A percentile compares a stretch with the other conserved stretches of the same genome.
These are phyloP conservation scores for Atta colombica DNA, from an alignment of 1,140 invertebrate species.

Conservation along the genomic window DNA sequence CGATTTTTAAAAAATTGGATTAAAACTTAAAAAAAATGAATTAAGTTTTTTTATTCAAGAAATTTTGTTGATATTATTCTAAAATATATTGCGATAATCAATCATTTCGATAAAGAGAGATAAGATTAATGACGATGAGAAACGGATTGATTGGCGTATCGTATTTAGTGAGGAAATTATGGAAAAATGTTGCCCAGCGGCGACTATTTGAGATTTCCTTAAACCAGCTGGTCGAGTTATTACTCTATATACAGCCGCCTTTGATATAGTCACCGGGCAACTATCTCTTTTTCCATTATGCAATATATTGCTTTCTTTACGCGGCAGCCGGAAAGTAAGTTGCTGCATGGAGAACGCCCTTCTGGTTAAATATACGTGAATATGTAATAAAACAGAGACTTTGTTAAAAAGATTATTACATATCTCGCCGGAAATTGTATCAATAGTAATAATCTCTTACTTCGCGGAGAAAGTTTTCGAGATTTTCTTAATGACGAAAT, in stretches of 20 bases:
- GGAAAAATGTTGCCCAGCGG: constrained; percentile 69
- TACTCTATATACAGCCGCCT: constrained; percentile 76
- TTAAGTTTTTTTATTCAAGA: not conserved
- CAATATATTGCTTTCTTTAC: constrained; percentile 83
- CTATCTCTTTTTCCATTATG: constrained; percentile 84
- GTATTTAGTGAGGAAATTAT: not conserved
- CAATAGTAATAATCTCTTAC: constrained; percentile 24
- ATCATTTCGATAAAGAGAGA: not conserved
- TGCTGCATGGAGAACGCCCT: constrained; percentile 36
- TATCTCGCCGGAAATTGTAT: not conserved
- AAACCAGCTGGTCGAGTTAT: constrained; percentile 75
- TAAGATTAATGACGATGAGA: constrained; percentile 18
- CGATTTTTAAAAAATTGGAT: not conserved
- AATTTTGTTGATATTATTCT: not conserved
- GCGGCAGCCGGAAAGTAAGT: constrained; percentile 30
- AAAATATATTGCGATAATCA: not conserved
- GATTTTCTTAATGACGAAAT: constrained; percentile 41
- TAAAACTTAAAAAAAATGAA: not conserved
- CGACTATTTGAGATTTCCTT: constrained; percentile 80
- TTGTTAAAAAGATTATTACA: constrained; percentile 24
- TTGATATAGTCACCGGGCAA: constrained; percentile 76
- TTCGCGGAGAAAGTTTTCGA: constrained; percentile 48
- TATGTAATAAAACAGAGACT: not conserved
- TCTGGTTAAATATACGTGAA: not conserved
- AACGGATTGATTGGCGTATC: not conserved